A percentile compares a stretch with the other conserved stretches of the same genome.
These are phyloP conservation scores for Caenorhabditis virilis DNA, from an alignment of 2,888 invertebrate species.

Conservation along the genomic window DNA sequence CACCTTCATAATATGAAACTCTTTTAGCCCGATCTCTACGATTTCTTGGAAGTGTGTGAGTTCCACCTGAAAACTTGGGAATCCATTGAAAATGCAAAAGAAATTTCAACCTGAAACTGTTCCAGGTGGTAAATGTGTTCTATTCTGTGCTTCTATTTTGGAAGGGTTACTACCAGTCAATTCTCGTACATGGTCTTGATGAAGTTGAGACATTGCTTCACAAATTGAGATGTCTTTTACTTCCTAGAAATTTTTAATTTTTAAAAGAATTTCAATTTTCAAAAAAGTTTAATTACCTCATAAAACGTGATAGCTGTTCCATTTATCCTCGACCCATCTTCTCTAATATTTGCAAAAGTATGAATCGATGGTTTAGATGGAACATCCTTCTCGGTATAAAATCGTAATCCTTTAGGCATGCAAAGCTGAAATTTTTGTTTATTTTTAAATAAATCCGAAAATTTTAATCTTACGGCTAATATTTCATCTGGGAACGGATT, in stretches of 20 bases:
- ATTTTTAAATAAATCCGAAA: neutral
- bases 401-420: conserved; percentile 89
- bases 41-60: conserved; percentile 64
- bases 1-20: conserved; percentile 79
- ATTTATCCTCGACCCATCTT: conserved; percentile 91
- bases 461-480: conserved; percentile 80
- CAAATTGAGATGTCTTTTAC: conserved; percentile 89
- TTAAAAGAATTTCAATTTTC: too few relatives aligned
- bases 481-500: conserved; percentile 77
- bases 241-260: too few relatives aligned
- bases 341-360: conserved; percentile 92
- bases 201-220: conserved; percentile 91
- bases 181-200: conserved; percentile 74
- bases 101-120: too few relatives aligned
- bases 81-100: too few relatives aligned
- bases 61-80: too few relatives aligned
- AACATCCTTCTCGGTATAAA: conserved; percentile 89
- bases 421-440: conserved; percentile 79
- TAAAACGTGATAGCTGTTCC: conserved; percentile 93
- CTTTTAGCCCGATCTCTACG: conserved; percentile 57
- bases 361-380: conserved; percentile 76
- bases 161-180: conserved; percentile 44
- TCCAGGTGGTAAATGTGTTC: conserved; percentile 54
- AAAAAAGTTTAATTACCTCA: too few relatives aligned
- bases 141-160: conserved; percentile 18